A percentile compares a stretch with the other conserved stretches of the same genome.
These are phyloP conservation scores for Carollia perspicillata DNA, from an alignment of 2,113 vertebrate species.

Conservation along the genomic window DNA sequence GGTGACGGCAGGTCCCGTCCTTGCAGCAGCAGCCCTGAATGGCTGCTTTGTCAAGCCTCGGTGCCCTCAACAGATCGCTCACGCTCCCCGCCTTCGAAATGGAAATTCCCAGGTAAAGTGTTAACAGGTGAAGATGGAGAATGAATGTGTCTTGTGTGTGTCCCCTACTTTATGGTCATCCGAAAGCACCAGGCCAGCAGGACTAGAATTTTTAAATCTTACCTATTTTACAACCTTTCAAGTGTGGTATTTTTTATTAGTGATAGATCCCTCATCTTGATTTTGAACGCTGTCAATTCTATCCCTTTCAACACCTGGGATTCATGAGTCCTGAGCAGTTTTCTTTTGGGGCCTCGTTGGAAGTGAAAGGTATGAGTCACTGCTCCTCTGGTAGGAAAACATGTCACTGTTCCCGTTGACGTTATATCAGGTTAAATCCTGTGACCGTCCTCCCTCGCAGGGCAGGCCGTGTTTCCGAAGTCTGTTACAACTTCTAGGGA, in stretches of 20 bases:
- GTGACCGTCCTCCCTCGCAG: not conserved
- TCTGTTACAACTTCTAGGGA: not conserved
- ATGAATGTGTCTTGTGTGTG: not conserved
- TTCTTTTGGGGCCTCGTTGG: not conserved
- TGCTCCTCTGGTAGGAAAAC: not conserved
- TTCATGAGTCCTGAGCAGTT: not conserved
- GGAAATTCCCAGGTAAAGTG: constrained; percentile 26
- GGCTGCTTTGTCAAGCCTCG: not conserved
- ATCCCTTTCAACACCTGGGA: not conserved
- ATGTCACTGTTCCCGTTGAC: not conserved
- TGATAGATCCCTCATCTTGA: not conserved
- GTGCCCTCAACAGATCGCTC: not conserved
- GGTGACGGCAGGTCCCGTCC: accelerated
- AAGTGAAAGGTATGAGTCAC: not conserved
- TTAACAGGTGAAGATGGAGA: not conserved
- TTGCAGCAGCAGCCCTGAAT: not conserved
- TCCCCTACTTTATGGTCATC: not conserved
- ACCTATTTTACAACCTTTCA: not conserved
- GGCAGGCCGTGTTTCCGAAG: not conserved
- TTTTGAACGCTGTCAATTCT: not conserved
- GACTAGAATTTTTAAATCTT: not conserved
- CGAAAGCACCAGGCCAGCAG: not conserved
- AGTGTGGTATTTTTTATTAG: not conserved
- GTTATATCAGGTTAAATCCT: not conserved
- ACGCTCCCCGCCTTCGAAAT: not conserved